Base-by-base conservation (phyloP, 2,888 invertebrate species). In the Tenthredo scrophulariae region DNA sequence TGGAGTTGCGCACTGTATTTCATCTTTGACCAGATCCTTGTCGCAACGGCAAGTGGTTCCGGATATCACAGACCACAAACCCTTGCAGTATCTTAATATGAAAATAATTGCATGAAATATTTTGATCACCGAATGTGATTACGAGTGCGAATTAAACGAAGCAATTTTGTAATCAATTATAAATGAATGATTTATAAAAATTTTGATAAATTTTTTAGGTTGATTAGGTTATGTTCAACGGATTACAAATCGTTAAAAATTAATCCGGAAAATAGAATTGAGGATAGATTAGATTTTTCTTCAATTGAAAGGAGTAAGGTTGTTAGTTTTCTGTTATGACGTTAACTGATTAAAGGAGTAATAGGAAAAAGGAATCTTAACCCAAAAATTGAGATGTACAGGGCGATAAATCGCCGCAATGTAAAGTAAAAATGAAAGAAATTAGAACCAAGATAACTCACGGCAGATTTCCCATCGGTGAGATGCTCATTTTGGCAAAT, bases 21-120 rank as follows among this genome's bases (percentile, higher is more conserved):
- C 93, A 86, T 92, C 91, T 43, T 91, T 88, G 0, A 93, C 92
- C n/a, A 93, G 90, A 62, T 91, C 92, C 85, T 91, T 92, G 62
- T 93, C 93, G 77, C 93, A 93, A 5, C 92, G 91, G 84, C 92
- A 92, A 3, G 92, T 93, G 2, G 93, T 93, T 43, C 92, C 93
- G 29, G 93, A 93, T 90, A 93, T 93, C 54, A 93, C 91, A 43
- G 92, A 91, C 93, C 93, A 93, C 46, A 93, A 87, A 46, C 91
- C 92, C 83, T 93, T 93, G 86, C 91, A 93, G 74, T 92, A 93
- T 13, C 93, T 93, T 54, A 15, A 79, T 22, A 72, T 70, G 18
- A 79, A 62, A 40, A n/a, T 7, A 40, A 37, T 37, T 37, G 4
- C 1, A 37, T 70, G 1, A n/a, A 82, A 15, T 15, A n/a, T 40